Evolutionary conservation across 2,888 invertebrate genomes (phyloP).

Genomic region (Tromatobia lineatoria): DNA sequence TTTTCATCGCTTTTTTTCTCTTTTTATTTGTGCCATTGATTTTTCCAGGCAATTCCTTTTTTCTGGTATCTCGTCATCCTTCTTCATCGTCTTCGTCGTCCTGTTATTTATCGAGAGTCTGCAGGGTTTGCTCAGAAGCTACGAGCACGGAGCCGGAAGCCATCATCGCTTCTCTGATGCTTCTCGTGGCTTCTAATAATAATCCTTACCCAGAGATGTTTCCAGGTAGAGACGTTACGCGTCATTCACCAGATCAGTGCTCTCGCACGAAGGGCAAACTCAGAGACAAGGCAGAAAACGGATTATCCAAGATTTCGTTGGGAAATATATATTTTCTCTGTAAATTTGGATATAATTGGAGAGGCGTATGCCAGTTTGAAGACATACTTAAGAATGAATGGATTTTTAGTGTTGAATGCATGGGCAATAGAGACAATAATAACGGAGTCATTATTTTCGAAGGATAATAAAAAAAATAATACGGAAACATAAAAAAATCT

Average conservation of each 20-base stretch:
- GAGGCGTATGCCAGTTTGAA: no score
- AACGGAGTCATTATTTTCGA: no score
- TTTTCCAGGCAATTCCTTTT: constrained; percentile 2
- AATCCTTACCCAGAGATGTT: constrained; percentile 14
- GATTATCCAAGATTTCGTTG: not conserved
- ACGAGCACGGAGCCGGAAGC: constrained; percentile 29
- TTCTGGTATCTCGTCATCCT: not conserved
- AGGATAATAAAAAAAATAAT: no score
- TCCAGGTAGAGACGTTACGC: constrained; percentile 31
- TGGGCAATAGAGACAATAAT: no score
- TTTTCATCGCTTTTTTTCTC: not conserved
- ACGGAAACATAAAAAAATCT: no score
- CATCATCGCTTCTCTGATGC: constrained; percentile 8
- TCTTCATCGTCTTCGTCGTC: not conserved
- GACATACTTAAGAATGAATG: no score
- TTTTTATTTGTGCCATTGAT: not conserved
- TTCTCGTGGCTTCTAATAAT: constrained; percentile 25
- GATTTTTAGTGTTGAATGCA: no score
- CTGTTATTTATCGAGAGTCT: constrained; percentile 10
- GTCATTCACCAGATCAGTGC: constrained; percentile 18
- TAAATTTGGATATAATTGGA: no score
- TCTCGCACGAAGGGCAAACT: not conserved
- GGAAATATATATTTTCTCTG: not conserved
- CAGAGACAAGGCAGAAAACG: not conserved
- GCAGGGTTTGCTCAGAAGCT: constrained; percentile 15